Conservation (phyloP, 1,140 invertebrate species). For the Apolygus lucorum region DNA sequence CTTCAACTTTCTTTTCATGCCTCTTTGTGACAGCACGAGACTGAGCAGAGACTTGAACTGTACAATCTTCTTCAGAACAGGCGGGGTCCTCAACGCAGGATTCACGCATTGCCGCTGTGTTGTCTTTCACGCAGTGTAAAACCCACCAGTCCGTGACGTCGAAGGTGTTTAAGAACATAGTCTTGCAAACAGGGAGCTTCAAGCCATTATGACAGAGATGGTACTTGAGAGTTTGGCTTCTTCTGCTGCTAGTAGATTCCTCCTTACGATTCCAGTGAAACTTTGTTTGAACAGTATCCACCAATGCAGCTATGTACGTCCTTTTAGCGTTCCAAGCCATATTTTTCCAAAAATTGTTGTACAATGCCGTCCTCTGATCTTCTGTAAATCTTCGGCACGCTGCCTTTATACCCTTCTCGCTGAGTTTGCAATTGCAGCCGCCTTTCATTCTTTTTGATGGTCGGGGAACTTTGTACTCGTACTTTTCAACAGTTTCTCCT, state of each 20-base stretch:
- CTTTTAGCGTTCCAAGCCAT: neutral
- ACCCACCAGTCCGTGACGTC: neutral
- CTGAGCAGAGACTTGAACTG: neutral
- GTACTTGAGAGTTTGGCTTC: neutral
- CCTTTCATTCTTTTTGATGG: neutral
- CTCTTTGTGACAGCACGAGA: neutral
- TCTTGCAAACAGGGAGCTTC: neutral
- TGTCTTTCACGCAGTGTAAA: neutral
- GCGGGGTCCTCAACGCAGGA: neutral
- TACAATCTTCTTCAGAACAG: neutral
- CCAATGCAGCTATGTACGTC: neutral
- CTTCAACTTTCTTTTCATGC: neutral
- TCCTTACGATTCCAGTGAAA: neutral
- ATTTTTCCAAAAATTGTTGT: neutral
- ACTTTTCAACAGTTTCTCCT: neutral
- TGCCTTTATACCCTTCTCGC: neutral
- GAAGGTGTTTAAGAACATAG: conserved; percentile 3
- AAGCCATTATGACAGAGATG: neutral
- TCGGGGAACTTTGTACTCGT: neutral
- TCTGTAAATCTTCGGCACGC: neutral
- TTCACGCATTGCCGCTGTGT: neutral
- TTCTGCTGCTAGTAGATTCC: neutral
- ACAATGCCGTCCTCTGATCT: neutral
- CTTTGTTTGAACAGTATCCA: neutral
- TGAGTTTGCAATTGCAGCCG: neutral